Percentiles rank a stretch among this genome's conserved stretches.
Evolutionary conservation across 2,888 invertebrate genomes (phyloP).

Genomic region (Calameuta pallipes): DNA sequence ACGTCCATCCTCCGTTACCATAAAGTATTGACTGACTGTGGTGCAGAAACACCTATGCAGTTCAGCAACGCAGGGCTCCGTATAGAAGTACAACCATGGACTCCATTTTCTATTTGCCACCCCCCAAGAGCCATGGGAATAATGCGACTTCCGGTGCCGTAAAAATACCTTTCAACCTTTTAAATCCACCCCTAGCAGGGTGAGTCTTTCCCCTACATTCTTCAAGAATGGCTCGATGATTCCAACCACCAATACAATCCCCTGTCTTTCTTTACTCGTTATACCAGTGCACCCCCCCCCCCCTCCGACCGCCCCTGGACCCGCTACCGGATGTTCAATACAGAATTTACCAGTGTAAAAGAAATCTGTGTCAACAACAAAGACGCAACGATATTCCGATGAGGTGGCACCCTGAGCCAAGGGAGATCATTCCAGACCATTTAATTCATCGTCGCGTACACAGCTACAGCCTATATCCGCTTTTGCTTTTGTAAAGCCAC

Average conservation of each 20-base stretch:
- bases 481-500: not conserved
- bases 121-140: conserved; percentile 35
- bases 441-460: not conserved
- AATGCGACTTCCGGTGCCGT: conserved; percentile 45
- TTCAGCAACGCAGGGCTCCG: conserved; percentile 28
- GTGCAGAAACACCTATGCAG: conserved; percentile 27
- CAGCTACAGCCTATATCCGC: not conserved
- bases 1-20: conserved; percentile 20
- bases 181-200: conserved; percentile 17
- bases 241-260: not conserved
- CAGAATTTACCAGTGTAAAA: not conserved
- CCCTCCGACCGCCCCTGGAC: too few relatives aligned
- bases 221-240: not conserved
- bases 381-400: not conserved
- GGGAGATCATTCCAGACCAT: not conserved
- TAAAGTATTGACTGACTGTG: conserved; percentile 48
- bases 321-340: not conserved
- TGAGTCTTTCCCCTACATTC: not conserved
- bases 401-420: not conserved
- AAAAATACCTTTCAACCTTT: conserved; percentile 44
- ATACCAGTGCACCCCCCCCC: not conserved
- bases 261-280: not conserved
- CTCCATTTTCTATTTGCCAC: conserved; percentile 36
- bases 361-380: not conserved
- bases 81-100: conserved; percentile 15